These are phyloP conservation scores for Eumacrocentrus americanus DNA, from an alignment of 2,888 invertebrate species.

Conservation along the genomic window DNA sequence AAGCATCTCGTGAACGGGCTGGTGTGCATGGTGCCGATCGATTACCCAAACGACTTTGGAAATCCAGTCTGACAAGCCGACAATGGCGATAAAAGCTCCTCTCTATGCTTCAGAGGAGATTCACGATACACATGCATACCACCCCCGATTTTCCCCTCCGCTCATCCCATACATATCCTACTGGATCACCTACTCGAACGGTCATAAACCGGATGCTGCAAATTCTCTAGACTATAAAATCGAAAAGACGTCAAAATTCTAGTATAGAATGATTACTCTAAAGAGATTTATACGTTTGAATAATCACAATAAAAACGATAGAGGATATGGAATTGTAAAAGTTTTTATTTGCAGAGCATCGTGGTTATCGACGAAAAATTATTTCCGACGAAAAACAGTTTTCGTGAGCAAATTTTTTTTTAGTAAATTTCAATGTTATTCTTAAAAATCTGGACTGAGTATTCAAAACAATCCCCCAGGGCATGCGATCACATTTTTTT, in stretches of 20 bases:
- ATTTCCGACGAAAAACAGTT: no score
- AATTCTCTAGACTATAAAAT: conserved; percentile 1
- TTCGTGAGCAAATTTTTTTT: no score
- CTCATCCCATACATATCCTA: neutral
- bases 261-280: neutral
- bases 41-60: conserved; percentile 34
- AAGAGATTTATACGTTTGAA: neutral
- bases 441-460: no score
- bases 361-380: no score
- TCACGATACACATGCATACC: conserved; percentile 2
- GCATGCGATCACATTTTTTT: no score
- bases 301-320: no score
- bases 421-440: no score
- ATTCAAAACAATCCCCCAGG: no score
- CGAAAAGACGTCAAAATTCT: neutral
- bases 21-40: conserved; percentile 26
- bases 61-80: conserved; percentile 34
- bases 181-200: neutral
- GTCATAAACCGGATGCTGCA: neutral
- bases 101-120: no score
- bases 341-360: no score
- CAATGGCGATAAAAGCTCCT: conserved; percentile 25
- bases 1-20: no score
- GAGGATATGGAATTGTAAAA: neutral
- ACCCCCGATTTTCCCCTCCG: neutral